Conservation (phyloP, 2,113 vertebrate genomes). For the Harpagus bidentatus region DNA sequence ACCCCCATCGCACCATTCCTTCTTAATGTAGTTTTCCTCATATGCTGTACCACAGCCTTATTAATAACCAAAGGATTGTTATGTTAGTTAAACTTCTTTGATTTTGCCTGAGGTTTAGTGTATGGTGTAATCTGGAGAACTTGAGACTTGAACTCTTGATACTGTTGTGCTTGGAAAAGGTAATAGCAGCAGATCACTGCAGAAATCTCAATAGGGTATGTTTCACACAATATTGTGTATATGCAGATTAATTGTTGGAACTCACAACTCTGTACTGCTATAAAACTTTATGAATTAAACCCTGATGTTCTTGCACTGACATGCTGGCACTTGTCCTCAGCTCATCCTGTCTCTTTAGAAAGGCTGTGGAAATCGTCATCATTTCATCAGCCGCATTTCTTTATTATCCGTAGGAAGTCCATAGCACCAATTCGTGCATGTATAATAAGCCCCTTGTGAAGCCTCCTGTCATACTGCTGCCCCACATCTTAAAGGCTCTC, state of each 20-base stretch:
- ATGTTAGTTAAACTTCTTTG: background rate
- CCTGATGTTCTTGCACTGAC: background rate
- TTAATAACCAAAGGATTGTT: background rate
- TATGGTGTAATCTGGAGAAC: background rate
- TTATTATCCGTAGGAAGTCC: background rate
- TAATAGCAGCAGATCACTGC: background rate
- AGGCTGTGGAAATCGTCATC: background rate
- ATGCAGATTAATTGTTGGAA: background rate
- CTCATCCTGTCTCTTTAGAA: background rate
- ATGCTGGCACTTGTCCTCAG: background rate
- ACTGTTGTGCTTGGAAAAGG: background rate
- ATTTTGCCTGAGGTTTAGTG: background rate
- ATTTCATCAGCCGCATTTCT: background rate
- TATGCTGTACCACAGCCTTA: background rate
- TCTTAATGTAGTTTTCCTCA: background rate
- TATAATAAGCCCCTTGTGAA: background rate
- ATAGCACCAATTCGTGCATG: background rate
- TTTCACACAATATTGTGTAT: background rate
- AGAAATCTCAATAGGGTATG: fast-evolving
- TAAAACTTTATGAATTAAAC: background rate
- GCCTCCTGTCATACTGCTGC: background rate
- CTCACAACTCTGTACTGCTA: background rate
- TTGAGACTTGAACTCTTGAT: background rate
- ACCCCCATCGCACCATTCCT: background rate
- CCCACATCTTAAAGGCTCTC: background rate